A percentile compares a stretch with the other conserved stretches of the same genome.
phyloP scores from a whole-genome alignment of 1,140 invertebrate species.

The Andrena cerasifolii region DNA sequence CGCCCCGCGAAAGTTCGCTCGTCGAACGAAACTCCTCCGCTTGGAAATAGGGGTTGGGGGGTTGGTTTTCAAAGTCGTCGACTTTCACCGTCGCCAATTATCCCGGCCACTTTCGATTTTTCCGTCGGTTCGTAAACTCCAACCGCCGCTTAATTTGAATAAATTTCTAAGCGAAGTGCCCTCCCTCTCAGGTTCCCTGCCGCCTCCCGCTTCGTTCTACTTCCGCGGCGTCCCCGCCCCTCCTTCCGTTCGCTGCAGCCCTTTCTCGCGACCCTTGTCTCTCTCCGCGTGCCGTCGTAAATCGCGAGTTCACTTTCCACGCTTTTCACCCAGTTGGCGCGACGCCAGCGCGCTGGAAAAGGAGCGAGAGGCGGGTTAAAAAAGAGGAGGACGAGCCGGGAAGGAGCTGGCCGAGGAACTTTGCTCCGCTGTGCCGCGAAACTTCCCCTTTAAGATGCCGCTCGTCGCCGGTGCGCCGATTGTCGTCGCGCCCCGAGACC shows the following conservation, averaged over 20 bases:
- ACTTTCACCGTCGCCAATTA: conserved; percentile 74
- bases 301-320: conserved; percentile 79
- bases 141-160: conserved; percentile 75
- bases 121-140: conserved; percentile 58
- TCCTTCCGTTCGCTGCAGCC: conserved; percentile 8
- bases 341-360: conserved; percentile 71
- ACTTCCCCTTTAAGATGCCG: conserved; percentile 80
- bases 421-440: conserved; percentile 73
- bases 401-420: conserved; percentile 70
- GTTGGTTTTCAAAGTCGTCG: conserved; percentile 66
- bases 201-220: conserved; percentile 34
- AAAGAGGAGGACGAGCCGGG: conserved; percentile 30
- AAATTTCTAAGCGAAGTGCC: conserved; percentile 73
- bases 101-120: conserved; percentile 71
- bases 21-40: conserved; percentile 62
- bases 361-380: conserved; percentile 35
- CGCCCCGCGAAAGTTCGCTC: conserved; percentile 56
- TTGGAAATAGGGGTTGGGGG: conserved; percentile 59
- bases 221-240: conserved; percentile 15
- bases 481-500: too few relatives aligned
- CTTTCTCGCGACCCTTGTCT: conserved; percentile 30
- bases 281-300: conserved; percentile 69
- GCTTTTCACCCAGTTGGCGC: conserved; percentile 82
- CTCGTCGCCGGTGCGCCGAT: not conserved
- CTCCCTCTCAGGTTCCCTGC: not conserved